phyloP scores from a whole-genome alignment of 2,113 vertebrate genomes.

The Pseudonaja textilis region DNA sequence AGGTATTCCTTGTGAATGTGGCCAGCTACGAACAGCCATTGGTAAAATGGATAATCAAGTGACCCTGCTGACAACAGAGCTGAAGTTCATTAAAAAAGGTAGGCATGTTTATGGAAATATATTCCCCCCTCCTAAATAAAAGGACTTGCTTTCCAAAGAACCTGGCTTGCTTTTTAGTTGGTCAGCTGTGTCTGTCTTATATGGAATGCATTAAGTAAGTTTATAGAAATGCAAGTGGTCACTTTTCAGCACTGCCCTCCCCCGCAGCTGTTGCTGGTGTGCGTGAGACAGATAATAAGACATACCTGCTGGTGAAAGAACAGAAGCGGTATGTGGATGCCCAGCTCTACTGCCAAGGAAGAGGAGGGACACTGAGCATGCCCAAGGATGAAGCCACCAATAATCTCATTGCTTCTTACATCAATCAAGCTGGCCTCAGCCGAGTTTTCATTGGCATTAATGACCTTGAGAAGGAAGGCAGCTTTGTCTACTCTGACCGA shows the following conservation, averaged over 20 bases:
- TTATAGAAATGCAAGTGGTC: constrained; percentile 88
- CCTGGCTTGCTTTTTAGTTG: neutral
- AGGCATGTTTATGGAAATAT: constrained; percentile 48
- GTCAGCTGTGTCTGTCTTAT: constrained; percentile 48
- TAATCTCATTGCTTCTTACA: constrained; percentile 82
- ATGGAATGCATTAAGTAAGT: constrained; percentile 70
- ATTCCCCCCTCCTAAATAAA: neutral
- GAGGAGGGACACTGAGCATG: constrained; percentile 93
- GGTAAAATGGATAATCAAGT: constrained; percentile 97
- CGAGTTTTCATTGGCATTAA: constrained; percentile 93
- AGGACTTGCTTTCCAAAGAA: neutral
- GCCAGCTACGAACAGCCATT: constrained; percentile 90
- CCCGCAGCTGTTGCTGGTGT: constrained; percentile 97
- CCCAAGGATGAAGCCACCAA: constrained; percentile 91
- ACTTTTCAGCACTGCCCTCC: constrained; percentile 96
- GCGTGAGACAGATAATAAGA: constrained; percentile 91
- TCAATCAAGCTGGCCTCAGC: constrained; percentile 84
- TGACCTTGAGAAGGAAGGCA: constrained; percentile 88
- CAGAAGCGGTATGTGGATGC: constrained; percentile 89
- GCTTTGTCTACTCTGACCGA: constrained; percentile 86
- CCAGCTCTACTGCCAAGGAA: constrained; percentile 85
- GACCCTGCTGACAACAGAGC: constrained; percentile 83
- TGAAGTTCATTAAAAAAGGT: constrained; percentile 98
- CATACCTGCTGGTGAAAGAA: constrained; percentile 97
- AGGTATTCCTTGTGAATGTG: constrained; percentile 94